Base-by-base conservation (phyloP, 1,140 invertebrate species). In the Nebria ingens region DNA sequence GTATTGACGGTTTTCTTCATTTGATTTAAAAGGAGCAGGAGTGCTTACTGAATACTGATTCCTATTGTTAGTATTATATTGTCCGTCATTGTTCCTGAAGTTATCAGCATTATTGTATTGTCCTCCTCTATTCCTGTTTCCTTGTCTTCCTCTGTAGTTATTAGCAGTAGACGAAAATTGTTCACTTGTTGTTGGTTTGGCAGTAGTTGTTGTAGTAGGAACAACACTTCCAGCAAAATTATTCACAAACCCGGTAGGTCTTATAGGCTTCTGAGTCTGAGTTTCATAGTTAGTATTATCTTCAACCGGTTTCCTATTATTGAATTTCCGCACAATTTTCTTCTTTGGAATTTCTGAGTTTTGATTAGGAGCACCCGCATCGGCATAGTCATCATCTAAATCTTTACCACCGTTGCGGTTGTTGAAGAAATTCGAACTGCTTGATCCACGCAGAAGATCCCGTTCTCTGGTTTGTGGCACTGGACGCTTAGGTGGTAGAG, bases 361-460 rank as follows among this genome's bases (percentile, higher is more conserved):
- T 15, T 64, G 60, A 51, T 69, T 69, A 0, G 60, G 56, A 25
- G 68, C 67, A 19, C 66, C 65, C 22, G 67, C 68, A 1, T 64
- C 61, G 38, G 76, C 75, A 6, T 79, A 74, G 58, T 84, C 80
- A 34, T 79, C 76, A 51, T 78, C 74, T 4, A 71, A 73, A 23
- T 80, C 77, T 58, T 79, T 77, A 29, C 77, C 77, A 21, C 73
- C 73, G 62, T 82, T 83, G 22, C 71, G 68, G 61, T 79, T 82
- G 57, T 79, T 81, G 66, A 83, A 85, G 65, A 84, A 84, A 62
- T 84, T 83, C 2, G 81, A 81, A 22, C 80, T 85, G 61, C 81
- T 81, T 19, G 79, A 82, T 6, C 80, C 78, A 13, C 79, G 76
- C n/a, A 82, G 71, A 55, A 80, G 75, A n/a, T 76, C 75, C 2